Evolutionary conservation across 2,797 vertebrate genomes (phyloP).

Genomic region (Varecia variegata): DNA sequence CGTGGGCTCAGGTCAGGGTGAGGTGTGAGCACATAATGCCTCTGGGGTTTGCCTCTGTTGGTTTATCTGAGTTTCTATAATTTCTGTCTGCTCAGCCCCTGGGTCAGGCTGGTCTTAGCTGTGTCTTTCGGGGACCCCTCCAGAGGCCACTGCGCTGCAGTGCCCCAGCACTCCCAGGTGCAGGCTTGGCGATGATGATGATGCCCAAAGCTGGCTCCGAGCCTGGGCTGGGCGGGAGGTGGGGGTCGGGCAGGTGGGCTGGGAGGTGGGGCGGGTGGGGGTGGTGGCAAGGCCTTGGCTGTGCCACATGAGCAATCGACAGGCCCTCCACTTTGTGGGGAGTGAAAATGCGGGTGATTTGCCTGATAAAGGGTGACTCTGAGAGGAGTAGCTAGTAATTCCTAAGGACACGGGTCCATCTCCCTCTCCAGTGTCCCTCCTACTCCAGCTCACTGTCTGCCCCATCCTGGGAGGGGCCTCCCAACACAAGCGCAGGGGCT

Average conservation of each 20-base stretch:
- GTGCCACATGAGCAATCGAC: rapidly evolving
- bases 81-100: neutral
- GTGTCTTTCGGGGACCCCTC: neutral
- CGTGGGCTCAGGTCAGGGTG: neutral
- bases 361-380: neutral
- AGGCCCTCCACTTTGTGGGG: neutral
- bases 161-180: neutral
- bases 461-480: neutral
- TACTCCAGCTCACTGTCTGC: too few species aligned
- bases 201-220: neutral
- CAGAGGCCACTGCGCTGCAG: neutral
- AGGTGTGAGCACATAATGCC: neutral
- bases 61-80: neutral
- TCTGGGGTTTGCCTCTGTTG: neutral
- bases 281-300: neutral
- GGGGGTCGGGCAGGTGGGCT: neutral
- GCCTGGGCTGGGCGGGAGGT: too few species aligned
- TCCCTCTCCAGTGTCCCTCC: neutral
- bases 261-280: neutral
- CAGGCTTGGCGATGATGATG: neutral
- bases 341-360: neutral
- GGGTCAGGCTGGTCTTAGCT: neutral
- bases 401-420: neutral
- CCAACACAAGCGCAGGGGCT: neutral
- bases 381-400: neutral